phyloP scores from a whole-genome alignment of 2,888 invertebrate genomes.

The Unio delphinus region DNA sequence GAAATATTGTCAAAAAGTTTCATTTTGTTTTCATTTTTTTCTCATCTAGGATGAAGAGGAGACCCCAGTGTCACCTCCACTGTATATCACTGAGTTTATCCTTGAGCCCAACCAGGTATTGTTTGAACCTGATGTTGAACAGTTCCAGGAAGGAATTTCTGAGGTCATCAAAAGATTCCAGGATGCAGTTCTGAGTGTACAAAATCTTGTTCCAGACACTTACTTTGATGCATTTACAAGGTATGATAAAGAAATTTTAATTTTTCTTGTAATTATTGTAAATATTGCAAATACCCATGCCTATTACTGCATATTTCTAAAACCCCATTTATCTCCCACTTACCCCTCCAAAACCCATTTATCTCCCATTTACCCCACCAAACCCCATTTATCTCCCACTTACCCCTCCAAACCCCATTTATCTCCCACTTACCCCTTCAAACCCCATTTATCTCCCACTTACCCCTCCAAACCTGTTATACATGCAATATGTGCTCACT shows the following conservation, averaged over 20 bases:
- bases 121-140: constrained; percentile 77
- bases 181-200: constrained; percentile 80
- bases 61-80: constrained; percentile 60
- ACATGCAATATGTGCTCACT: no score
- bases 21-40: not conserved
- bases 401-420: no score
- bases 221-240: constrained; percentile 82
- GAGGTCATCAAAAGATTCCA: constrained; percentile 75
- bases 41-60: constrained; percentile 58
- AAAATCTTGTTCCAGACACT: constrained; percentile 82
- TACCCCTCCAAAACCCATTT: no score
- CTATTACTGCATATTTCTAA: no score
- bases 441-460: no score
- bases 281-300: no score
- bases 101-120: constrained; percentile 66
- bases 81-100: constrained; percentile 69
- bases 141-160: constrained; percentile 76
- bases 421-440: no score
- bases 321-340: no score
- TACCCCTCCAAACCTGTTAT: no score
- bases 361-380: no score
- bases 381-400: no score
- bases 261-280: no score
- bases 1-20: not conserved
- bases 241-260: constrained; percentile 41